Base-by-base conservation (phyloP, 1,140 invertebrate genomes). In the Lasioglossum albipes region DNA sequence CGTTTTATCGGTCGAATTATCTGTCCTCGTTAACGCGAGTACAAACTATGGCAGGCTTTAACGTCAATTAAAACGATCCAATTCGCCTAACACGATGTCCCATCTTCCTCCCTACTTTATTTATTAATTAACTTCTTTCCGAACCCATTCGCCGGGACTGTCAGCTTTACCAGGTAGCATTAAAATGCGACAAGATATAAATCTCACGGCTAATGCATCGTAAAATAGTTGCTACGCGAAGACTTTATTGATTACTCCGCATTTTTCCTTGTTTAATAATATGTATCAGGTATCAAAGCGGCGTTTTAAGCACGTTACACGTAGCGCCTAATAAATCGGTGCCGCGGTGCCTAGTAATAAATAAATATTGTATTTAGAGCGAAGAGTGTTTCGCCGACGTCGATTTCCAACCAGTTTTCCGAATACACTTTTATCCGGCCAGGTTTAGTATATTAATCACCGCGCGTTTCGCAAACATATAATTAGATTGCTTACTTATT, bases 31-130 rank as follows among this genome's bases (percentile, higher is more conserved):
- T 42, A 52, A 45, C 41, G 4, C 12, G 59, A 62, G 73, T 73
- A 68, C 52, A 42, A 80, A 73, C 76, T 7, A 20, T 54, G 16
- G 3, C 18, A 1, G 52, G 6, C 16, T 74, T 61, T 72, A 65
- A 71, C 68, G 64, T 57, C 70, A 75, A 84, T 78, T 69, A 71
- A 78, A 82, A 59, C 31, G 65, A 66, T 80, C 62, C 66, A 78
- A 83, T 83, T 80, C 74, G 45, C 18, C 57, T 20, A 22, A 78
- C 41, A 36, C 27, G 52, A 18, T 68, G 67, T 9, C 0, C 7
- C 18, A 20, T 20, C 18, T n/a, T 68, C 20, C 62, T 81, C 75
- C 75, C 66, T 73, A 57, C 68, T 18, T 64, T 59, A 41, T 57
- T 57, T 57, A 18, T 57, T 59, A 59, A 59, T 59, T n/a, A n/a